Conservation (phyloP, 2,113 vertebrate species). For the Diphyllodes magnificus region DNA sequence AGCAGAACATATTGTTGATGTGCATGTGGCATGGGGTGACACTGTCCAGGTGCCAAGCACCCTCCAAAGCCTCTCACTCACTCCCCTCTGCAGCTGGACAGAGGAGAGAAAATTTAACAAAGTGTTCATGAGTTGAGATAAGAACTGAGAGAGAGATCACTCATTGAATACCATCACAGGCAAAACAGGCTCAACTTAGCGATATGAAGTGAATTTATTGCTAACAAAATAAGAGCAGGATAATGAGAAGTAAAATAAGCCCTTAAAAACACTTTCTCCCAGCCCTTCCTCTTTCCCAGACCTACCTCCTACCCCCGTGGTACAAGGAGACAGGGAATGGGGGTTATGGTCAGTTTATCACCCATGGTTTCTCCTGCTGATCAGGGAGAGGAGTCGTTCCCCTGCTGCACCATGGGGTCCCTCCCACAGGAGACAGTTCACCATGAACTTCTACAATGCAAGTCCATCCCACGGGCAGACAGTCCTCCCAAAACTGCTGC, state of each 20-base stretch:
- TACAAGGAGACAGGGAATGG: background rate
- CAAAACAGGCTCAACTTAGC: background rate
- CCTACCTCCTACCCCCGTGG: background rate
- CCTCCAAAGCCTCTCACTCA: background rate
- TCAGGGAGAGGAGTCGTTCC: fast-evolving
- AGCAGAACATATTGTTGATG: background rate
- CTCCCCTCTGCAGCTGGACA: background rate
- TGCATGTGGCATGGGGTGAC: background rate
- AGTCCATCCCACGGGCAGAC: background rate
- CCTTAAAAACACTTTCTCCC: background rate
- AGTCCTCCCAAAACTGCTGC: background rate
- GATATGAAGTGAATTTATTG: background rate
- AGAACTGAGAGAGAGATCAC: background rate
- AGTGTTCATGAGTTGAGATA: background rate
- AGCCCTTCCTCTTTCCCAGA: background rate
- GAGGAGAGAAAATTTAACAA: background rate
- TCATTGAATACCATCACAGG: background rate
- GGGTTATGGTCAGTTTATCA: background rate
- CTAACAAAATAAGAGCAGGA: background rate
- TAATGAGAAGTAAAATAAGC: background rate
- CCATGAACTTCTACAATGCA: background rate
- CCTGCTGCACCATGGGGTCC: background rate
- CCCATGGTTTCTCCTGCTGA: fast-evolving
- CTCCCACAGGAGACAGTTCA: background rate
- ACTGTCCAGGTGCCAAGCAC: background rate